Percentiles rank a stretch among this genome's conserved stretches.
These are phyloP conservation scores for Epinotia demarniana DNA, from an alignment of 2,888 invertebrate genomes.

Conservation along the genomic window DNA sequence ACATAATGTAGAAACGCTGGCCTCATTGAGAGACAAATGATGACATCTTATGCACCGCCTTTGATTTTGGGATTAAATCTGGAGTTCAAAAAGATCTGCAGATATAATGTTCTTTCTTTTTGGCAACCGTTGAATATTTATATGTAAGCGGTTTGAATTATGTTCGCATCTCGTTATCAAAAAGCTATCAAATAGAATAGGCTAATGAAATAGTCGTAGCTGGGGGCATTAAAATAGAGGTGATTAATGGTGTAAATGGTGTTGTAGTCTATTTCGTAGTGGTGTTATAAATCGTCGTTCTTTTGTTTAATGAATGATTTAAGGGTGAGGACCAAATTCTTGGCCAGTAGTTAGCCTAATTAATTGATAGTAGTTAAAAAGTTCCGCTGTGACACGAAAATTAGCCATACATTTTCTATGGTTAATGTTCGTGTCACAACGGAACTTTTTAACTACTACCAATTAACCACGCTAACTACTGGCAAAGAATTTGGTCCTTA, in stretches of 20 bases:
- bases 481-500: too few relatives aligned
- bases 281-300: slow-evolving; percentile 41
- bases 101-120: slow-evolving; percentile 37
- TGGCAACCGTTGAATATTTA: slow-evolving; percentile 38
- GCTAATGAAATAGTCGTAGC: slow-evolving; percentile 38
- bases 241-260: slow-evolving; percentile 39
- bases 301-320: slow-evolving; percentile 58
- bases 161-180: slow-evolving; percentile 44
- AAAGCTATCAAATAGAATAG: slow-evolving; percentile 41
- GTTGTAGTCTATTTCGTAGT: slow-evolving; percentile 33
- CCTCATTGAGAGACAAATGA: slow-evolving; percentile 63
- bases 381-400: too few relatives aligned
- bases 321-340: too few relatives aligned
- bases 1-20: slow-evolving; percentile 58
- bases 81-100: slow-evolving; percentile 31
- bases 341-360: too few relatives aligned
- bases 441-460: too few relatives aligned
- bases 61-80: slow-evolving; percentile 26
- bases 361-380: too few relatives aligned
- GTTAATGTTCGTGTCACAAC: too few relatives aligned
- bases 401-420: too few relatives aligned
- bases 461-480: too few relatives aligned
- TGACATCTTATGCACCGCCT: slow-evolving; percentile 60
- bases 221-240: slow-evolving; percentile 30
- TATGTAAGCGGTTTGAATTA: slow-evolving; percentile 34